phyloP scores from a whole-genome alignment of 2,888 invertebrate genomes.

The Folsomia candida region DNA sequence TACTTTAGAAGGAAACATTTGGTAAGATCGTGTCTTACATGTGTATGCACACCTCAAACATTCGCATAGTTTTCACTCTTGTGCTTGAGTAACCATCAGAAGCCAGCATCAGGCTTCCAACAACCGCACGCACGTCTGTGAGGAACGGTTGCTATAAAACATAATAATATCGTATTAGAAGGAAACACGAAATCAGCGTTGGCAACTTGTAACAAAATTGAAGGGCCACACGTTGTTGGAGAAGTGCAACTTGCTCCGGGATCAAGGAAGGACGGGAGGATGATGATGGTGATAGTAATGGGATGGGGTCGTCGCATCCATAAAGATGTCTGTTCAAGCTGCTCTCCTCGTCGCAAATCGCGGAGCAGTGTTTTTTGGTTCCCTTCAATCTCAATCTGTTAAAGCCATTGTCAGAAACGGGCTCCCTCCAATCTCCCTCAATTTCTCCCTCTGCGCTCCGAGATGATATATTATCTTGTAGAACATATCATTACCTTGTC shows the following conservation, averaged over 20 bases:
- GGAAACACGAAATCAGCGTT: neutral
- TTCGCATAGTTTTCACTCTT: too few species aligned
- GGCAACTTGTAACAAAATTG: too few species aligned
- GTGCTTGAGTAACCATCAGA: too few species aligned
- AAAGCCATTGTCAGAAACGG: slow-evolving; percentile 17
- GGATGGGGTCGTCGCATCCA: slow-evolving; percentile 50
- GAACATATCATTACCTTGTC: slow-evolving; percentile 51
- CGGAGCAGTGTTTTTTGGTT: slow-evolving; percentile 18
- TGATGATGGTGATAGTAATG: slow-evolving; percentile 44
- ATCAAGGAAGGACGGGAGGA: too few species aligned
- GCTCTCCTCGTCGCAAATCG: slow-evolving; percentile 20
- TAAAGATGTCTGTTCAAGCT: slow-evolving; percentile 51
- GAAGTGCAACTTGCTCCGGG: too few species aligned
- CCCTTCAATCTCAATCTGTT: slow-evolving; percentile 38
- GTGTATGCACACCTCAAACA: neutral
- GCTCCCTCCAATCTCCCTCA: slow-evolving; percentile 33
- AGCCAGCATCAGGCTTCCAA: too few species aligned
- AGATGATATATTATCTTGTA: slow-evolving; percentile 51
- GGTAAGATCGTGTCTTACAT: too few species aligned
- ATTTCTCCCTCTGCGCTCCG: slow-evolving; percentile 14
- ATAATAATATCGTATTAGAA: neutral
- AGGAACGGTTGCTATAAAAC: neutral
- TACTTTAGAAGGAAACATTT: too few species aligned
- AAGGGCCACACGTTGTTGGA: neutral
- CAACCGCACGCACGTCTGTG: neutral